Base-by-base conservation (phyloP, 2,113 vertebrate species). In the Amblyornis subalaris region DNA sequence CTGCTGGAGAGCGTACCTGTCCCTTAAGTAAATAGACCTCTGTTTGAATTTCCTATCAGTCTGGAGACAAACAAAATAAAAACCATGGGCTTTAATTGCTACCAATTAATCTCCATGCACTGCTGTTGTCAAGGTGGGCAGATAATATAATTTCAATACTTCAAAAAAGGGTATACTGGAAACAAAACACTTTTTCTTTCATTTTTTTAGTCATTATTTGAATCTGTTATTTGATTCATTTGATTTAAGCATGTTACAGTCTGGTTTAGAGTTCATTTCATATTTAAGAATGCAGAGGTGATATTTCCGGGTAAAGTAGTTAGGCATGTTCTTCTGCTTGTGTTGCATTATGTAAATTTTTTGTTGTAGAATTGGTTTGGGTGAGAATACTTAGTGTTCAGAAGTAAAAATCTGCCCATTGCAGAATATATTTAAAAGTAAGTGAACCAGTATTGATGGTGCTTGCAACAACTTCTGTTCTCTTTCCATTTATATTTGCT, bases 151-250 rank as follows among this genome's bases (percentile, higher is more conserved):
- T 85, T 78, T 70, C 45, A 79, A 1, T 48, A 26, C 22, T 91
- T 93, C 50, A 0, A 0, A 58, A 85, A 81, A 19, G n/a, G 5
- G 0, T 42, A 24, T 53, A 28, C 8, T 72, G 38, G n/a, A 66
- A 89, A 80, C 18, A 44, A 7, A 9, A 2, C 7, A 14, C 5
- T 25, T 67, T 73, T 89, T 88, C 22, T 91, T 94, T 76, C 9
- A 51, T 23, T 2, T 72, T 85, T 80, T n/a, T 18, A 22, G 29
- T 47, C 66, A 76, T 69, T 85, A 76, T 85, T 92, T 76, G 33
- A 4, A 54, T 66, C 12, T 78, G 26, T 29, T 58, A 70, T 54
- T 62, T 62, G 11, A 62, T 69, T 85, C 2, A 47, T 69, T 75
- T 42, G 42, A 73, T 57, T 67, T 67, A 53, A 87, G 6, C 20